Evolutionary conservation across 2,113 vertebrate genomes (phyloP).

Genomic region (Thermophis baileyi): DNA sequence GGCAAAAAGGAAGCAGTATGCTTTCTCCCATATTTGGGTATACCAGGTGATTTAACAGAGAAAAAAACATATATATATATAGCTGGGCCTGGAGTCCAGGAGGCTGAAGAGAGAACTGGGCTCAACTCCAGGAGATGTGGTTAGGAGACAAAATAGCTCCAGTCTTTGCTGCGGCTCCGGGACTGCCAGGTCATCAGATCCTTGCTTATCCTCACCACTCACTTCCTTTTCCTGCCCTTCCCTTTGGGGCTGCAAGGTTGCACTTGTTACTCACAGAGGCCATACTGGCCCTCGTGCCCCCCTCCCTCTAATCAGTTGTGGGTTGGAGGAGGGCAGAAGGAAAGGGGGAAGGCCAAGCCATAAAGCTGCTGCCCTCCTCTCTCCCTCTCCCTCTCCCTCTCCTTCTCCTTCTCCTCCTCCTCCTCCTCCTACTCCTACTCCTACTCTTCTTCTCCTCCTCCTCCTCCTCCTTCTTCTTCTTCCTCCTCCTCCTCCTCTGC

Average conservation of each 20-base stretch:
- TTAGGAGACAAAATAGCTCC: not conserved
- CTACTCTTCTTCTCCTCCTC: too few relatives aligned
- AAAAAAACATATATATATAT: too few relatives aligned
- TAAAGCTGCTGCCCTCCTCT: not conserved
- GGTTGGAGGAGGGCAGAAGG: not conserved
- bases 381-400: too few relatives aligned
- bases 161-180: not conserved
- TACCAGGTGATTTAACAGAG: too few relatives aligned
- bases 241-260: slow-evolving; percentile 12
- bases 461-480: too few relatives aligned
- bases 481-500: too few relatives aligned
- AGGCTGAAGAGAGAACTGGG: slow-evolving; percentile 1
- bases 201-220: not conserved
- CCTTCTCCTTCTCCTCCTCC: too few relatives aligned
- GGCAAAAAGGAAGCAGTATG: too few relatives aligned
- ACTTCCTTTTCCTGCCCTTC: slow-evolving; percentile 17
- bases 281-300: slow-evolving; percentile 32
- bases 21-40: too few relatives aligned
- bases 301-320: not conserved
- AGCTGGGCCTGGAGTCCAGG: not conserved
- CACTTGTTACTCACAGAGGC: slow-evolving; percentile 36
- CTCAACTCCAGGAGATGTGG: not conserved
- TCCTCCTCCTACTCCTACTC: too few relatives aligned
- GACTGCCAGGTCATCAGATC: slow-evolving; percentile 21
- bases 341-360: not conserved